These are phyloP conservation scores for Rhynchonycteris naso DNA, from an alignment of 2,797 vertebrate genomes.

Conservation along the genomic window DNA sequence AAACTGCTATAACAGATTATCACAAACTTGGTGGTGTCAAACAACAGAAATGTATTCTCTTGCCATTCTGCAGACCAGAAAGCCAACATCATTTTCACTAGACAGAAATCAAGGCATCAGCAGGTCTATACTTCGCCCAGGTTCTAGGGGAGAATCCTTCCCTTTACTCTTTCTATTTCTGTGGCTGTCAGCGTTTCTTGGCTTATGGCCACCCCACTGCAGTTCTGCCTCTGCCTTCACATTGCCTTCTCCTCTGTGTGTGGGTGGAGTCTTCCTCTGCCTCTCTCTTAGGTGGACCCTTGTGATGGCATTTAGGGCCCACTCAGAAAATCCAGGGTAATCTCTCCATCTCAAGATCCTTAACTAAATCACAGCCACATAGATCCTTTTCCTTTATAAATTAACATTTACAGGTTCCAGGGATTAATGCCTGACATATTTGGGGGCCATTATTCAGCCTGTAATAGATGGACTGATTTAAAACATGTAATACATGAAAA, in stretches of 20 bases:
- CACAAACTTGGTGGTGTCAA: background rate
- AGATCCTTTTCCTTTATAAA: background rate
- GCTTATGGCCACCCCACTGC: background rate
- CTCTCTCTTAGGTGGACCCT: background rate
- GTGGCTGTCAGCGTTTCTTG: background rate
- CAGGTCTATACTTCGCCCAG: background rate
- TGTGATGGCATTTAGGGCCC: background rate
- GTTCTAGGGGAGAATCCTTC: background rate
- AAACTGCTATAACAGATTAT: slow-evolving; percentile 38
- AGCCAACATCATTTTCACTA: background rate
- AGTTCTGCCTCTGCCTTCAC: background rate
- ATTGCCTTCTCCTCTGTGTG: background rate
- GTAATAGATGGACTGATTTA: background rate
- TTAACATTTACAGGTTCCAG: background rate
- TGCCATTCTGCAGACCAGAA: background rate
- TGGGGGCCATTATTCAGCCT: background rate
- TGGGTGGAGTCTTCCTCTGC: background rate
- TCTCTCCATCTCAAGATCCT: background rate
- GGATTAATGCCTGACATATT: background rate
- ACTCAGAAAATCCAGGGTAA: background rate
- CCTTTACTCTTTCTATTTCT: background rate
- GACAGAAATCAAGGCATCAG: background rate
- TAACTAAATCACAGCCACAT: background rate
- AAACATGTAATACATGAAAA: background rate
- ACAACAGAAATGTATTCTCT: slow-evolving; percentile 9